Percentiles rank a stretch among this genome's conserved stretches.
These are phyloP conservation scores for Calameuta idolon DNA, from an alignment of 2,888 invertebrate genomes.

Conservation along the genomic window DNA sequence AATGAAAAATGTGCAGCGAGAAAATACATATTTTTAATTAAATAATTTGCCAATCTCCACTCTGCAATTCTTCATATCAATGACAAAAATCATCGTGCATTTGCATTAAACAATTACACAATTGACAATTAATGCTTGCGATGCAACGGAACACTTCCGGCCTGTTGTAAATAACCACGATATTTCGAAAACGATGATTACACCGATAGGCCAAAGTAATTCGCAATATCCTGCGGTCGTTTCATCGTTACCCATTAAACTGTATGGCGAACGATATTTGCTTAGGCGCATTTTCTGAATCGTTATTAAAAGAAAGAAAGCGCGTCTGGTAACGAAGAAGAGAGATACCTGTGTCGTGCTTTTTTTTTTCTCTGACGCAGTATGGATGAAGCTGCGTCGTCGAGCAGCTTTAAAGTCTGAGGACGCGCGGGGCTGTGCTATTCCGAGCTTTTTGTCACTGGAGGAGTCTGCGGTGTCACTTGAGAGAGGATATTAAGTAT, in stretches of 20 bases:
- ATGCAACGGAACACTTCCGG: not conserved
- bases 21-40: not conserved
- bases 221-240: not conserved
- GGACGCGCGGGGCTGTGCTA: not conserved
- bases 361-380: not conserved
- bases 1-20: not conserved
- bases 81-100: not conserved
- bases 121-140: not conserved
- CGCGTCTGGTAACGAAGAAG: not conserved
- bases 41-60: not conserved
- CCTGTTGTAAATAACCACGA: not conserved
- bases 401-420: not conserved
- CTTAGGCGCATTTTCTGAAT: not conserved
- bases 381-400: not conserved
- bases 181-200: not conserved
- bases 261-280: not conserved
- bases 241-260: not conserved
- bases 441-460: constrained; percentile 30
- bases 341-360: not conserved
- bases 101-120: not conserved
- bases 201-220: not conserved
- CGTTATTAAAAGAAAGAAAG: not conserved
- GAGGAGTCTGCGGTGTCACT: constrained; percentile 37
- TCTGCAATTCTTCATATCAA: not conserved
- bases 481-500: constrained; percentile 23